Evolutionary conservation across 1,140 invertebrate species (phyloP).

Genomic region (roundworm (Caenorhabditis elegans)): WBcel235 BX284606.5:14624501-14625000

Average conservation of each 20-base stretch:
- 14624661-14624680: background rate
- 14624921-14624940: no score
- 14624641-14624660: background rate
- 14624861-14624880: no score
- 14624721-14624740: background rate
- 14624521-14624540: background rate
- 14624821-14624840: background rate
- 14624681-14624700: background rate
- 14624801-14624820: no score
- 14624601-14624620: background rate
- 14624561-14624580: constrained; percentile 10
- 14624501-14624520: no score
- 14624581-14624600: background rate
- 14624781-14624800: background rate
- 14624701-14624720: background rate
- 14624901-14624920: no score
- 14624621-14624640: no score
- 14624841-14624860: background rate
- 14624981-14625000: no score
- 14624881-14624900: no score
- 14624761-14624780: background rate
- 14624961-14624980: no score
- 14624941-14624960: no score
- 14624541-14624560: background rate
- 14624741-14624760: background rate